A percentile compares a stretch with the other conserved stretches of the same genome.
Conservation (phyloP, 2,113 vertebrate species). For the Pseudorectes ferrugineus region DNA sequence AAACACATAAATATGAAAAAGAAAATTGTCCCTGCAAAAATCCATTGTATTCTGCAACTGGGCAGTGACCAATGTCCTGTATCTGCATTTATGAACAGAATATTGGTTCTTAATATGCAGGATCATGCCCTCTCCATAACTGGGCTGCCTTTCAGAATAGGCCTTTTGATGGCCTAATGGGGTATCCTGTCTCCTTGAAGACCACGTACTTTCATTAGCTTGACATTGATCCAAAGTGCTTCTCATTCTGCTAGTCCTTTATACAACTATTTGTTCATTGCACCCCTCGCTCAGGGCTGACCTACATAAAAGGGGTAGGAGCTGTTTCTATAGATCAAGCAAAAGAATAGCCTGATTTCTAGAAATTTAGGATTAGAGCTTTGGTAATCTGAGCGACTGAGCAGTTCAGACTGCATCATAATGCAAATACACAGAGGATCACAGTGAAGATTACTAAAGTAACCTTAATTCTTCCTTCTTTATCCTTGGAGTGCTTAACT, state of each 20-base stretch:
- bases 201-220: neutral
- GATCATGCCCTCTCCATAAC: neutral
- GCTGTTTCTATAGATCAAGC: neutral
- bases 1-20: neutral
- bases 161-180: neutral
- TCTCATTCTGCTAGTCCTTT: neutral
- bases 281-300: neutral
- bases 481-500: neutral
- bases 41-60: neutral
- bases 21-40: neutral
- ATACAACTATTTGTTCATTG: neutral
- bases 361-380: neutral
- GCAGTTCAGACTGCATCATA: neutral
- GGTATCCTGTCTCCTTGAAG: neutral
- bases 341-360: neutral
- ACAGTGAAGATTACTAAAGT: neutral
- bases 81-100: neutral
- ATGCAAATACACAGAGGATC: neutral
- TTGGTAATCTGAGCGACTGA: neutral
- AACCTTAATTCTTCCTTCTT: constrained; percentile 1
- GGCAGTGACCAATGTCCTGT: neutral
- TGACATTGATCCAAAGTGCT: neutral
- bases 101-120: neutral
- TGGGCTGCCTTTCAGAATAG: neutral
- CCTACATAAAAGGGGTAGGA: neutral